Evolutionary conservation across 2,113 vertebrate species (phyloP).

Genomic region (Epinephelus fuscoguttatus): DNA sequence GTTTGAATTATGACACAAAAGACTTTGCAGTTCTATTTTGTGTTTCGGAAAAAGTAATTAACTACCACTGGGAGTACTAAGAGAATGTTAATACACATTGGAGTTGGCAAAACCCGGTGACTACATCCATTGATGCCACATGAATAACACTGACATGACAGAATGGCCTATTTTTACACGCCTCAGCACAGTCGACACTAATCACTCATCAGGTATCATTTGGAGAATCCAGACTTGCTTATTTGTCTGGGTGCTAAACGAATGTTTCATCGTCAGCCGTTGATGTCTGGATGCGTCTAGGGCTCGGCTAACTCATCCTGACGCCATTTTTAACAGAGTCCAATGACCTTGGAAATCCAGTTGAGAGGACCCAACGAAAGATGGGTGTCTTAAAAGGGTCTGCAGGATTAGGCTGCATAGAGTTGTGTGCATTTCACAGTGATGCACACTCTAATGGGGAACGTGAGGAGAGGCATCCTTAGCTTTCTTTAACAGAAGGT

Average conservation of each 20-base stretch:
- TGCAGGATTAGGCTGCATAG: constrained; percentile 39
- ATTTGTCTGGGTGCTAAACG: constrained; percentile 54
- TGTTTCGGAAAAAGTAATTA: background rate
- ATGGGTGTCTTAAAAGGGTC: constrained; percentile 46
- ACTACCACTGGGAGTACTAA: background rate
- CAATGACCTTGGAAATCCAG: constrained; percentile 50
- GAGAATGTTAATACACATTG: constrained; percentile 37
- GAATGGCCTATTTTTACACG: constrained; percentile 61
- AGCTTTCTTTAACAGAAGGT: constrained; percentile 1
- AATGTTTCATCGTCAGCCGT: constrained; percentile 39
- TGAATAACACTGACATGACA: constrained; percentile 18
- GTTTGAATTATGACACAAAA: background rate
- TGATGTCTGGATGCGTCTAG: constrained; percentile 22
- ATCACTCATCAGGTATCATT: constrained; percentile 52
- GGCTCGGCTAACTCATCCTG: constrained; percentile 3
- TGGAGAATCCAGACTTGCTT: constrained; percentile 57
- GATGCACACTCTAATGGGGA: background rate
- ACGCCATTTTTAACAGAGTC: constrained; percentile 58
- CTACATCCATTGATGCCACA: constrained; percentile 1
- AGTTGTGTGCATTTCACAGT: constrained; percentile 22
- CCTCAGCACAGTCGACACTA: background rate
- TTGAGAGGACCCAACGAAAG: constrained; percentile 47
- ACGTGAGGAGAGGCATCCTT: constrained; percentile 14
- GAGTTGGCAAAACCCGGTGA: constrained; percentile 11
- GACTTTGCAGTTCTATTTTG: background rate